Percentiles rank a stretch among this genome's conserved stretches.
These are phyloP conservation scores for Microchirus variegatus DNA, from an alignment of 2,797 vertebrate species.

Conservation along the genomic window DNA sequence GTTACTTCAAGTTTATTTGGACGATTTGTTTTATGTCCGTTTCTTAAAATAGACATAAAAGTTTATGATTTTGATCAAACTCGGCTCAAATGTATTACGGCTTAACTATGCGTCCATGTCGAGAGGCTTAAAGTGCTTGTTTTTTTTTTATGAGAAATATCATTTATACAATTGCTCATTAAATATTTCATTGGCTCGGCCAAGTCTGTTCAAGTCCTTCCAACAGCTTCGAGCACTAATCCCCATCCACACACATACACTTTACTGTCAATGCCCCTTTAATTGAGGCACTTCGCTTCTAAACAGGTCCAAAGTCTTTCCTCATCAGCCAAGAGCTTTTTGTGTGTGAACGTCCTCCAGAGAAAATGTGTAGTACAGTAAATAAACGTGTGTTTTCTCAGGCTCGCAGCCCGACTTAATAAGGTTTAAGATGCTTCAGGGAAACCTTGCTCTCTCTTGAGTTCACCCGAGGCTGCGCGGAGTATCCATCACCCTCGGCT, in stretches of 20 bases:
- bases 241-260: conserved; percentile 20
- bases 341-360: conserved; percentile 40
- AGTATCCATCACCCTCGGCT: conserved; percentile 52
- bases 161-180: conserved; percentile 35
- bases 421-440: conserved; percentile 63
- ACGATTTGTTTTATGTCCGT: conserved; percentile 22
- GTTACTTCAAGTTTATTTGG: conserved; percentile 16
- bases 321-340: conserved; percentile 39
- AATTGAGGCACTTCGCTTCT: conserved; percentile 37
- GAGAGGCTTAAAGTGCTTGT: conserved; percentile 10
- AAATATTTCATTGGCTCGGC: conserved; percentile 23
- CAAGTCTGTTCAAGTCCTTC: conserved; percentile 15
- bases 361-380: conserved; percentile 59
- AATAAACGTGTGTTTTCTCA: conserved; percentile 62
- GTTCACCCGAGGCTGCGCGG: conserved; percentile 55
- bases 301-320: conserved; percentile 46
- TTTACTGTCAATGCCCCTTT: conserved; percentile 28
- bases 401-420: conserved; percentile 58
- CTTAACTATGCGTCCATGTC: conserved; percentile 12
- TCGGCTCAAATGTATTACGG: conserved; percentile 28
- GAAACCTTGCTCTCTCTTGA: conserved; percentile 46
- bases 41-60: conserved; percentile 8
- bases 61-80: conserved; percentile 37
- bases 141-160: conserved; percentile 23
- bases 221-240: conserved; percentile 35